Conservation (phyloP, 2,888 invertebrate genomes). For the Atethmia centrago region DNA sequence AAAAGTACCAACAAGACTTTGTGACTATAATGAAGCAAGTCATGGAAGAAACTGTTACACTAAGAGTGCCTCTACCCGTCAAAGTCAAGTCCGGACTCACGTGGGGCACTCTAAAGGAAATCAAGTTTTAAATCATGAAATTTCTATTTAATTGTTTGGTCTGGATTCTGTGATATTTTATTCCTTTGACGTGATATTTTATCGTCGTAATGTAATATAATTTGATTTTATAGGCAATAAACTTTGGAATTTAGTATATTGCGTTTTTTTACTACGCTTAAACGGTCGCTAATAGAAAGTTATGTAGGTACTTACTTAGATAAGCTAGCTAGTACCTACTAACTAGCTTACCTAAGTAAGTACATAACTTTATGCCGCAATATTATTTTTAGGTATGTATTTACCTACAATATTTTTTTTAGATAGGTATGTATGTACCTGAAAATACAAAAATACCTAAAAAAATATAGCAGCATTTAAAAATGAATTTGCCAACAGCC, state of each 20-base stretch:
- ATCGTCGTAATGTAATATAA: conserved; percentile 47
- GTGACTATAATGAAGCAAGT: conserved; percentile 92
- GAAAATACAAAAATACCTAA: too few species aligned
- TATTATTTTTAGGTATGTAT: too few species aligned
- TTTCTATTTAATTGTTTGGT: conserved; percentile 44
- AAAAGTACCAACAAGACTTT: conserved; percentile 89
- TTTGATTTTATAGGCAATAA: conserved; percentile 56
- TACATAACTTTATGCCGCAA: too few species aligned
- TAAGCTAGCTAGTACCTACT: conserved; percentile 6
- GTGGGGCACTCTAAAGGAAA: conserved; percentile 92
- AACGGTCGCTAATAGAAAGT: conserved; percentile 18
- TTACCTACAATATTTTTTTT: too few species aligned
- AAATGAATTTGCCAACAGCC: conserved; percentile 38
- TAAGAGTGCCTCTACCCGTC: conserved; percentile 96
- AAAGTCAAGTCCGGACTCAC: conserved; percentile 95
- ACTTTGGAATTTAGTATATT: conserved; percentile 24
- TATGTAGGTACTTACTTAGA: neutral
- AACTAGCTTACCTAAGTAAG: too few species aligned
- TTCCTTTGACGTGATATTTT: conserved; percentile 58
- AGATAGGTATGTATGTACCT: too few species aligned
- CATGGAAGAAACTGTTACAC: conserved; percentile 94
- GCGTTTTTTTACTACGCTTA: conserved; percentile 37
- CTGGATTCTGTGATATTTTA: conserved; percentile 73
- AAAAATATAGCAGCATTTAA: conserved; percentile 25
- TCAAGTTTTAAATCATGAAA: conserved; percentile 63